Evolutionary conservation across 2,113 vertebrate genomes (phyloP).

Genomic region (Leuciscus idus): DNA sequence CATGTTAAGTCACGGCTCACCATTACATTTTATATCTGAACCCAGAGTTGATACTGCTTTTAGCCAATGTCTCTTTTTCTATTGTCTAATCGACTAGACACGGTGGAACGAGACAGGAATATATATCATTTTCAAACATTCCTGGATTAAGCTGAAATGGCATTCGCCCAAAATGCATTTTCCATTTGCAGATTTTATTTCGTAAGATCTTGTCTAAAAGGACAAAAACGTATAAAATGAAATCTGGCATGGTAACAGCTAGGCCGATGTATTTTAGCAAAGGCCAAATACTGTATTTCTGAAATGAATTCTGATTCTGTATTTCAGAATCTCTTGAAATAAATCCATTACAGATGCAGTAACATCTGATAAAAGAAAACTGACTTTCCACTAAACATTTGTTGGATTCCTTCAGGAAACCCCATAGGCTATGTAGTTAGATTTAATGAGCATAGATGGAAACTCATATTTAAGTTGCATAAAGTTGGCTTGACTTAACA

Average conservation of each 20-base stretch:
- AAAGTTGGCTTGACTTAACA: not conserved
- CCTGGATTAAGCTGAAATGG: constrained; percentile 38
- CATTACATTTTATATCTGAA: constrained; percentile 38
- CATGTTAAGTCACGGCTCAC: constrained; percentile 61
- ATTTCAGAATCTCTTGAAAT: constrained; percentile 13
- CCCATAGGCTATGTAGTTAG: not conserved
- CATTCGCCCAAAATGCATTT: constrained; percentile 22
- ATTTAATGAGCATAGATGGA: not conserved
- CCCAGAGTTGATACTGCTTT: not conserved
- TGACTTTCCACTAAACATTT: constrained; percentile 8
- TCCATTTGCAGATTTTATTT: constrained; percentile 44
- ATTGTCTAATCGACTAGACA: constrained; percentile 21
- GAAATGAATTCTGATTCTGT: not conserved
- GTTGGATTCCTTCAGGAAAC: constrained; percentile 11
- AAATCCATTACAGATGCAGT: constrained; percentile 25
- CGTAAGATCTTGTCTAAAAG: constrained; percentile 39
- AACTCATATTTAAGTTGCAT: not conserved
- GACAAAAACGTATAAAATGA: not conserved
- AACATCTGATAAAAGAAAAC: not conserved
- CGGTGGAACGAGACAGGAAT: constrained; percentile 34
- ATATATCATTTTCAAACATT: constrained; percentile 56
- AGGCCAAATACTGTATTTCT: not conserved
- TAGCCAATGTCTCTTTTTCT: constrained; percentile 35
- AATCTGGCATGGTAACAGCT: constrained; percentile 1
- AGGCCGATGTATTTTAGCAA: not conserved